Conservation (phyloP, 2,113 vertebrate genomes). For the Apteryx owenii region DNA sequence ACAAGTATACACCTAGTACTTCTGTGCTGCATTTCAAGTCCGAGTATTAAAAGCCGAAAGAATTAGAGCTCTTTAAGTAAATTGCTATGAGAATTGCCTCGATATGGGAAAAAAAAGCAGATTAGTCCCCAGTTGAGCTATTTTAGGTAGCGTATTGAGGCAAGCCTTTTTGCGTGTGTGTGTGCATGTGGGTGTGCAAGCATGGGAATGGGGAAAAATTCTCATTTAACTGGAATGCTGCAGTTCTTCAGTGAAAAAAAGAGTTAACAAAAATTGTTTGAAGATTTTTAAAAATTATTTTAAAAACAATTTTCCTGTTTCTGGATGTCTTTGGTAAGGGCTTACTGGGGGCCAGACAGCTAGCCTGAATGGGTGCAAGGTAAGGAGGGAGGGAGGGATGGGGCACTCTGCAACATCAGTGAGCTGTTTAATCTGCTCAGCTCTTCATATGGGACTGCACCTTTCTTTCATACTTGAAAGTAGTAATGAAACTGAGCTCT, state of each 20-base stretch:
- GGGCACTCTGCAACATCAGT: background rate
- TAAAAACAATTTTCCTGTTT: background rate
- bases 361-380: background rate
- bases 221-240: background rate
- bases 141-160: background rate
- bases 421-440: background rate
- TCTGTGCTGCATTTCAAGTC: accelerated
- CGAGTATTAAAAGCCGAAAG: accelerated
- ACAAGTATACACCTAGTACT: background rate
- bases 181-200: too few species aligned
- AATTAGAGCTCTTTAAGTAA: background rate
- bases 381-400: background rate
- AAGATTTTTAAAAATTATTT: background rate
- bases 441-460: background rate
- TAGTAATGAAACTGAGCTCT: background rate
- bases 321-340: background rate
- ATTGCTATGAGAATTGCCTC: background rate
- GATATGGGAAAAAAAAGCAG: background rate
- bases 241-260: background rate
- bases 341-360: background rate
- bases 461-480: background rate
- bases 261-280: background rate
- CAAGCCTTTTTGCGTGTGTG: too few species aligned
- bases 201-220: accelerated
- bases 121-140: background rate